These are phyloP conservation scores for Octodon degus DNA, from an alignment of 2,113 vertebrate species.

Conservation along the genomic window DNA sequence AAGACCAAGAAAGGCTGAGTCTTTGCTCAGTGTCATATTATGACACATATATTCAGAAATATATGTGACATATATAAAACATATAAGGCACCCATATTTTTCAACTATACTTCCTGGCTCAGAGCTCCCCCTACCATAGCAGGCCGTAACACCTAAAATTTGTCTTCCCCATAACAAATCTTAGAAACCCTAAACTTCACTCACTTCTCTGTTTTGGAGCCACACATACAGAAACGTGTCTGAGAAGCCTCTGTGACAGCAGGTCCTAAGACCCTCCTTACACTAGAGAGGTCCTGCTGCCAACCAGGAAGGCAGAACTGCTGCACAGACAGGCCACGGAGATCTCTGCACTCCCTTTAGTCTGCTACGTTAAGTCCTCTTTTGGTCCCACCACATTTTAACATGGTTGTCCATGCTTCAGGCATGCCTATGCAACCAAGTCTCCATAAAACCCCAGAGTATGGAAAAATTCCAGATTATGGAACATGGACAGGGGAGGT, in stretches of 20 bases:
- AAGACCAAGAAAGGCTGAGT: neutral
- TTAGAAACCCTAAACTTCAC: neutral
- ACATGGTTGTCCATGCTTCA: neutral
- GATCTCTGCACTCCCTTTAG: neutral
- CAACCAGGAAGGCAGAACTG: neutral
- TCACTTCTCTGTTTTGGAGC: neutral
- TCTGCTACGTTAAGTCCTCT: neutral
- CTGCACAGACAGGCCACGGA: neutral
- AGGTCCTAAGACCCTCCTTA: neutral
- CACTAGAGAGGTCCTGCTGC: too few relatives aligned
- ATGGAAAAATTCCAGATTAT: neutral
- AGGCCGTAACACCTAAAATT: neutral
- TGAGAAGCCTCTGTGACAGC: neutral
- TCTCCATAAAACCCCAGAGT: neutral
- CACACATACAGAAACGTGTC: neutral
- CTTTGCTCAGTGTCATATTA: neutral
- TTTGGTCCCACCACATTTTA: neutral
- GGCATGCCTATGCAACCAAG: neutral
- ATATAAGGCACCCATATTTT: neutral
- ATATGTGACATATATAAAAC: neutral
- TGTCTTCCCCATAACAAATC: neutral
- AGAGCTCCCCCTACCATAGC: neutral
- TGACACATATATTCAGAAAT: neutral
- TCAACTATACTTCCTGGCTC: neutral
- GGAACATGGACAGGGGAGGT: too few relatives aligned